phyloP scores from a whole-genome alignment of 2,888 invertebrate genomes.

The Pristionchus mayeri region DNA sequence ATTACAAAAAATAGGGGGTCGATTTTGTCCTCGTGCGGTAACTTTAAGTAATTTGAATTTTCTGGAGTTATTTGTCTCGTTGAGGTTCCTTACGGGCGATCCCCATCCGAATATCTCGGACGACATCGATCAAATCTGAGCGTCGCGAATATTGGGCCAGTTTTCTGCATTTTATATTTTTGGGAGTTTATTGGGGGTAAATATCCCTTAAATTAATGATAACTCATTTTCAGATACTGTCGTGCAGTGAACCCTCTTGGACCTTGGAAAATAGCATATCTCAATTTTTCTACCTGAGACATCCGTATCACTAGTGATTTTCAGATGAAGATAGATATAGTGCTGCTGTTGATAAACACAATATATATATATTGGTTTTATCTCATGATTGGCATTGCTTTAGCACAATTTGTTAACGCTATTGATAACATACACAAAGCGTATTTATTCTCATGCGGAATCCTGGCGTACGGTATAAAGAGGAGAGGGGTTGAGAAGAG shows the following conservation, averaged over 20 bases:
- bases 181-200: neutral
- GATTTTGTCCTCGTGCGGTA: too few species aligned
- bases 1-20: too few species aligned
- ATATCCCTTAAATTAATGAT: neutral
- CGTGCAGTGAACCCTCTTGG: constrained; percentile 64
- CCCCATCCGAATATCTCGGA: constrained; percentile 19
- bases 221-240: constrained; percentile 55
- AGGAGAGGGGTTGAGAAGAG: neutral
- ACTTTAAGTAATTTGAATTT: too few species aligned
- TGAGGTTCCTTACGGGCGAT: constrained; percentile 27
- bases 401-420: too few species aligned
- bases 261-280: constrained; percentile 60
- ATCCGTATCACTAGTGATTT: too few species aligned
- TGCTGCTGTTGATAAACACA: neutral
- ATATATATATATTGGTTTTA: too few species aligned
- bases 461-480: constrained; percentile 37
- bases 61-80: too few species aligned
- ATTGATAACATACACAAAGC: too few species aligned
- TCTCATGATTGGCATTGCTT: too few species aligned
- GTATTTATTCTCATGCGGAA: constrained; percentile 15
- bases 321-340: too few species aligned
- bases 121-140: neutral
- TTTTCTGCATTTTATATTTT: neutral
- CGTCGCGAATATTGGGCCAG: constrained; percentile 41
- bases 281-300: constrained; percentile 55